A percentile compares a stretch with the other conserved stretches of the same genome.
phyloP scores from a whole-genome alignment of 1,140 invertebrate species.

The Drosophila kikkawai region DNA sequence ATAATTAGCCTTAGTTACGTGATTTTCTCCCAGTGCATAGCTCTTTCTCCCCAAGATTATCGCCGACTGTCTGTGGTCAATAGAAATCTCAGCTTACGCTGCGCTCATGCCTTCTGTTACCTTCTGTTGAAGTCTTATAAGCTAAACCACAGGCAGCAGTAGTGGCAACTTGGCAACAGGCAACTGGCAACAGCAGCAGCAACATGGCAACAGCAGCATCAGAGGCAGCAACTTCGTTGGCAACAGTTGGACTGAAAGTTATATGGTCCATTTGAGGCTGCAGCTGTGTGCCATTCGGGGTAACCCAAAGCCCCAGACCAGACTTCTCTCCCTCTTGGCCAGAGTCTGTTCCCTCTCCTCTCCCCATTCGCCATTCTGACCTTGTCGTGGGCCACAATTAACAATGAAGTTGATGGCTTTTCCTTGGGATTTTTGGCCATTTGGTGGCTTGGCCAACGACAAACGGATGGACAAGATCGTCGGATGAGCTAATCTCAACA shows the following conservation, averaged over 20 bases:
- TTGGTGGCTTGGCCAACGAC: conserved; percentile 5
- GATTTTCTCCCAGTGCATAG: background rate
- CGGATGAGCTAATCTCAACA: conserved; percentile 44
- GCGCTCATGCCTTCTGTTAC: conserved; percentile 59
- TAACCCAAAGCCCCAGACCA: conserved; percentile 47
- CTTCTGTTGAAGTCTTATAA: conserved; percentile 80
- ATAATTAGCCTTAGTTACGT: no score
- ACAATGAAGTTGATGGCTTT: conserved; percentile 41
- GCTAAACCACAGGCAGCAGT: conserved; percentile 64
- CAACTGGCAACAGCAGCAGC: conserved; percentile 31
- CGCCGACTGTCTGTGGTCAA: conserved; percentile 58
- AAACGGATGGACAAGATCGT: conserved; percentile 19
- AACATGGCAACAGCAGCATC: conserved; percentile 48
- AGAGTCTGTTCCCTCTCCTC: conserved; percentile 14
- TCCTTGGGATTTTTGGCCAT: conserved; percentile 9
- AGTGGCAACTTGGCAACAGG: conserved; percentile 39
- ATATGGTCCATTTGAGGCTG: conserved; percentile 79
- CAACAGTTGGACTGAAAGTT: conserved; percentile 80
- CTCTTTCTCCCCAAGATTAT: conserved; percentile 22
- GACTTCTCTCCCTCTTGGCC: conserved; percentile 9
- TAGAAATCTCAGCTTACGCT: conserved; percentile 74
- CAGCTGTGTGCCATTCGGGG: conserved; percentile 67
- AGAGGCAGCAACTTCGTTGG: conserved; percentile 15
- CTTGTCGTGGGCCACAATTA: conserved; percentile 65
- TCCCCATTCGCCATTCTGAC: conserved; percentile 43